Base-by-base conservation (phyloP, 2,888 invertebrate genomes). In the Acleris holmiana region DNA sequence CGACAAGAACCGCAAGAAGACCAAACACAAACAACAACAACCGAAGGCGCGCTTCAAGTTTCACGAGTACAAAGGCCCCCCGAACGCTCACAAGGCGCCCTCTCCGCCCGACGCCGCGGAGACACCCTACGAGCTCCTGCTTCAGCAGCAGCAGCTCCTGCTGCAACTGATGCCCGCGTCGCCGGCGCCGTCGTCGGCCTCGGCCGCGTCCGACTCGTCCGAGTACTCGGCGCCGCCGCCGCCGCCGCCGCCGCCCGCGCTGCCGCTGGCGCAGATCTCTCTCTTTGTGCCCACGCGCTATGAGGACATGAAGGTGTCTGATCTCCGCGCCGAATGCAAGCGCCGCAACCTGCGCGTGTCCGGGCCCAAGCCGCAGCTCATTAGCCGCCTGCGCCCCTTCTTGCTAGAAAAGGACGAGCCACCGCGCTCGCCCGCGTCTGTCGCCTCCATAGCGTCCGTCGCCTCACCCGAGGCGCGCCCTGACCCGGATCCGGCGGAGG, bases 231-330 rank as follows among this genome's bases (percentile, higher is more conserved):
- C 90, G 29, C 93, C 93, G 13, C 94, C 93, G n/a, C 93, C 94
- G 29, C 87, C 93, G 8, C 93, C 93, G 13, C 79, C 90, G 10
- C 87, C 89, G 7, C 89, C 93, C 35, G 83, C 89, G 64, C 87
- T 78, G 78, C 87, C 79, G 78, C 81, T 89, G 77, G 48, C 88
- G 75, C 73, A 79, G 21, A 68, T 35, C 35, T 35, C 35, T 13
- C 35, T 35, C 13, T 4, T 35, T 10, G 8, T 75, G 61, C 77
- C 95, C 15, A 94, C 95, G 23, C 96, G 97, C 68, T 93, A 99
- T 76, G 98, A 98, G 84, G 98, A 98, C 79, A 97, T 99, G 97
- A 98, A 98, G 93, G 99, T 91, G 48, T 98, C 97, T 68, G 99
- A 99, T 82, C 93, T 99, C 72, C 98, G 98, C 84, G 96, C 97